Base-by-base conservation (phyloP, 2,888 invertebrate genomes). In the Catocala sponsa region DNA sequence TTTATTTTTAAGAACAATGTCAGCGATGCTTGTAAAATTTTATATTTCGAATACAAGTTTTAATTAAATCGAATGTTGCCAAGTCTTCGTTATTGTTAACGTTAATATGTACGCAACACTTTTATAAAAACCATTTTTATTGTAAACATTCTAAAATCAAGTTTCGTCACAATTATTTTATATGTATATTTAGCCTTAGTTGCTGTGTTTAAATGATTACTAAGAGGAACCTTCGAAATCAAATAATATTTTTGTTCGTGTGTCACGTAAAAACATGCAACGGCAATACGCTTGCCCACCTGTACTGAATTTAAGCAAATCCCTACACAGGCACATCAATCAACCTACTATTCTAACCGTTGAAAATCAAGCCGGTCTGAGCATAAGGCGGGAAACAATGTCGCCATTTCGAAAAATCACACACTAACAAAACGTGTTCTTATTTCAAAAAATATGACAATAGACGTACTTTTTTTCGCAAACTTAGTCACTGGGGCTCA, bases 401-500 rank as follows among this genome's bases (percentile, higher is more conserved):
- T 70, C 33, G 64, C 75, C 76, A 78, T 81, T 80, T 83, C 76
- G 72, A 83, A 87, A 86, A 87, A 80, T 82, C 70, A 76, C 69
- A 77, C 76, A 70, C 69, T 64, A 72, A 72, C 60, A 72, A 78
- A 85, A 87, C 85, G 71, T 80, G 86, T 89, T 90, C 84, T 73
- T 72, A 72, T 81, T 88, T 84, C 55, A 81, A 86, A 72, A 76
- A 84, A 62, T 79, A n/a, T 63, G 71, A 89, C 89, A 91, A 90
- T 88, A 76, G 81, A 68, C 68, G 72, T 68, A 78, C 75, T 84
- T 80, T 89, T 91, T 92, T 87, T 74, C 25, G 89, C 90, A 72
- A 85, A 84, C 78, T 83, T 82, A 82, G 82, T 75, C 80, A 71
- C 78, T 82, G 83, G 85, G 85, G 88, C 82, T 81, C 81, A 79